Base-by-base conservation (phyloP, 2,113 vertebrate genomes). In the Scortum barcoo region DNA sequence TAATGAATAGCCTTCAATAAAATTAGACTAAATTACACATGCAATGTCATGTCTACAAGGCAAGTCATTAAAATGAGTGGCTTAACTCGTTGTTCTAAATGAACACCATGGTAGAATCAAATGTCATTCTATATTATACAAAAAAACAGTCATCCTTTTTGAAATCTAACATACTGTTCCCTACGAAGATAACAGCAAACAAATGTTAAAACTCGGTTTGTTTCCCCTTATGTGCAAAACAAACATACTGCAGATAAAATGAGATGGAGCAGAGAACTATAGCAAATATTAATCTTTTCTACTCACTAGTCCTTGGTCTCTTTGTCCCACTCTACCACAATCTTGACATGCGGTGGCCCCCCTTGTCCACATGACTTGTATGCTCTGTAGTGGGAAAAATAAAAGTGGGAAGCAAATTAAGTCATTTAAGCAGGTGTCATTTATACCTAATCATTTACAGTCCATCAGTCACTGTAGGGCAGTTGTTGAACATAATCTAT, bases 261-360 rank as follows among this genome's bases (percentile, higher is more conserved):
- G 63, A 46, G 51, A 72, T 11, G 17, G 22, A 72, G 0, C n/a
- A 62, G 58, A 76, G 8, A 42, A 54, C 11, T 48, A 16, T 2
- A 14, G 33, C n/a, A 60, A 50, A 28, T 56, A 44, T 48, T 50
- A 3, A 22, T 68, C 1, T 42, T 33, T 60, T 67, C 1, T 84
- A 97, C 98, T 98, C 92, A 99, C 98, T 97, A 99, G 86, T 99
- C 98, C 94, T 98, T 99, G 61, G 98, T 99, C 91, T 99, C 98
- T 90, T 98, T 98, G 95, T 99, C 98, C 98, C 98, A 99, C 86
- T 99, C 98, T 4, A 99, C 98, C 57, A 99, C 97, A 72, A 99
- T 94, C 91, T 99, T 99, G 91, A 99, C 97, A 62, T 99, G 98
- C 72, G 97, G 96, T 0, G 97, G 97, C 22, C 98, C 98, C 6